A percentile compares a stretch with the other conserved stretches of the same genome.
Conservation (phyloP, 2,888 invertebrate species). For the Lepeophtheirus nordmannii region DNA sequence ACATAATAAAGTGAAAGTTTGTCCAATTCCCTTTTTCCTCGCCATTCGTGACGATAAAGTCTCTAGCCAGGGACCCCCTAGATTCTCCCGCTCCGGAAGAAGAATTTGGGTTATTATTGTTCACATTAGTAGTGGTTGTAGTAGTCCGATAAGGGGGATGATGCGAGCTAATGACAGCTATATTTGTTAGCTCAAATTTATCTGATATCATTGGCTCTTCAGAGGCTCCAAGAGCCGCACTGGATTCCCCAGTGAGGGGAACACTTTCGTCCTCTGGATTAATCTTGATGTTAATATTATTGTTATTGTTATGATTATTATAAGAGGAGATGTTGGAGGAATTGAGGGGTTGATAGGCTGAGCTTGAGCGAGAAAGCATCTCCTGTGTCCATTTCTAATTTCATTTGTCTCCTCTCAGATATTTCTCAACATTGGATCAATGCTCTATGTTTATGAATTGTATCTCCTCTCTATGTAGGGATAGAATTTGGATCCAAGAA, state of each 20-base stretch:
- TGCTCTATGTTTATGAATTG: too few relatives aligned
- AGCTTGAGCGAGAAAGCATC: slow-evolving; percentile 16
- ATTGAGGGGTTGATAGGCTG: slow-evolving; percentile 13
- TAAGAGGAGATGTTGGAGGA: not conserved
- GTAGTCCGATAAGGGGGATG: not conserved
- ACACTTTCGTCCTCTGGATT: too few relatives aligned
- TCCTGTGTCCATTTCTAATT: not conserved
- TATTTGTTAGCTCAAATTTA: not conserved
- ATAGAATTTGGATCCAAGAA: too few relatives aligned
- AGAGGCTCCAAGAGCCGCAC: too few relatives aligned
- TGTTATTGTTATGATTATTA: not conserved
- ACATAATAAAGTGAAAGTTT: slow-evolving; percentile 23
- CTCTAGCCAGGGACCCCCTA: not conserved
- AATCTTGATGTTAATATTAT: not conserved
- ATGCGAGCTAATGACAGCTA: slow-evolving; percentile 7
- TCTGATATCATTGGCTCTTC: not conserved
- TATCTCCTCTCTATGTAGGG: too few relatives aligned
- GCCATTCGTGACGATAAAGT: not conserved
- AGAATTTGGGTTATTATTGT: too few relatives aligned
- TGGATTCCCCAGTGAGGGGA: too few relatives aligned
- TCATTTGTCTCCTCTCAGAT: too few relatives aligned
- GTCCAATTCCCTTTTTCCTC: slow-evolving; percentile 13
- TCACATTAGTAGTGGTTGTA: not conserved
- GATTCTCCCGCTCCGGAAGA: not conserved
- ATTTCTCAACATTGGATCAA: too few relatives aligned